Conservation (phyloP, 2,797 vertebrate genomes). For the Babyrousa celebensis region DNA sequence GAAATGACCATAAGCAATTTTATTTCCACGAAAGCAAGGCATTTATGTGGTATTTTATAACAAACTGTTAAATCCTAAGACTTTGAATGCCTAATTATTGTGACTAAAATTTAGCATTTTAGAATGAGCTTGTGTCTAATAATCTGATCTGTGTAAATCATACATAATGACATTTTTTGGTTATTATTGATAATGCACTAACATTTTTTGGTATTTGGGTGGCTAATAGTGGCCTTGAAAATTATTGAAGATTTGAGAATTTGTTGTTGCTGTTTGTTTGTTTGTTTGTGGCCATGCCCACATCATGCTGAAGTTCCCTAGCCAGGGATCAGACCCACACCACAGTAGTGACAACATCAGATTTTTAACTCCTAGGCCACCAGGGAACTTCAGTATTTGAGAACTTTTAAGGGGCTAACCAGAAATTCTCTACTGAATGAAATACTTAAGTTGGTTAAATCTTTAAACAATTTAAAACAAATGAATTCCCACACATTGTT, state of each 20-base stretch:
- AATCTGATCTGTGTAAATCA: neutral
- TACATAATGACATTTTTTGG: neutral
- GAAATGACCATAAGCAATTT: neutral
- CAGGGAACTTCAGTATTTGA: too few relatives aligned
- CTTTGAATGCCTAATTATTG: neutral
- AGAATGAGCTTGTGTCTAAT: neutral
- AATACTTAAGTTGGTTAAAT: neutral
- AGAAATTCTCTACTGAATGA: neutral
- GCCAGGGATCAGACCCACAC: too few relatives aligned
- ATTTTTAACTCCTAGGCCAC: too few relatives aligned
- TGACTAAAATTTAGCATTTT: constrained; percentile 3
- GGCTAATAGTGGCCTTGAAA: neutral
- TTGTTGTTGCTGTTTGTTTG: neutral
- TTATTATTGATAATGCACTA: neutral
- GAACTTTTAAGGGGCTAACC: constrained; percentile 1
- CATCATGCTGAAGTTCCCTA: too few relatives aligned
- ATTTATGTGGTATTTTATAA: neutral
- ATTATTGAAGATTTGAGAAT: neutral
- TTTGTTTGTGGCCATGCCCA: too few relatives aligned
- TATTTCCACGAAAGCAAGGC: neutral
- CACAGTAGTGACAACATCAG: too few relatives aligned
- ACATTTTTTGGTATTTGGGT: neutral
- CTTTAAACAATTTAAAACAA: neutral
- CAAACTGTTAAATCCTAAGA: neutral
- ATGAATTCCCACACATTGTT: neutral